Conservation (phyloP, 37 sponge, comb jelly and placozoan genomes). For the Hexactinellida sp. region DNA sequence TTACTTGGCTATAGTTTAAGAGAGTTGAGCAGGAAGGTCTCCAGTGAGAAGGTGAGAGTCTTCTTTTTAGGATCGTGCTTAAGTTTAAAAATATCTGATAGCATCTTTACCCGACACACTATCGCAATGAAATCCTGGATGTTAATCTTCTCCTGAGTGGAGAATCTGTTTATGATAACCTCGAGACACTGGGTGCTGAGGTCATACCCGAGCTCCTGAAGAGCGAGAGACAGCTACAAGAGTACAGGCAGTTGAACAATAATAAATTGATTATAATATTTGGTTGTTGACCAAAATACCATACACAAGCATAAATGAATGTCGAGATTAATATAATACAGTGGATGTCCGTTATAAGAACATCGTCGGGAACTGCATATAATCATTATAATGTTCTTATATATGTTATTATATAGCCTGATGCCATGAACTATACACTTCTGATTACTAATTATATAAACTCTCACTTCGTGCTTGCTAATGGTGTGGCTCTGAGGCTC, state of each 20-base stretch:
- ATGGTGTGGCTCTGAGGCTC: not conserved
- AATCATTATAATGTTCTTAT: too few relatives aligned
- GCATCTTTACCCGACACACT: not conserved
- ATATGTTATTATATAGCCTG: too few relatives aligned
- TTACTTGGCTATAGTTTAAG: not conserved
- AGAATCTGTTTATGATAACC: not conserved
- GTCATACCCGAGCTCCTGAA: not conserved
- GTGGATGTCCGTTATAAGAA: too few relatives aligned
- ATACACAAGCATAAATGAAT: too few relatives aligned
- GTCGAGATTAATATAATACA: too few relatives aligned
- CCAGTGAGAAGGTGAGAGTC: not conserved
- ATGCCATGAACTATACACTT: too few relatives aligned
- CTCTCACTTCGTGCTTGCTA: not conserved
- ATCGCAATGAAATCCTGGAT: not conserved
- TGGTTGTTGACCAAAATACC: too few relatives aligned
- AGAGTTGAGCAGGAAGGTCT: not conserved
- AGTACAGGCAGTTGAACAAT: not conserved
- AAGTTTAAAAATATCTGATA: not conserved
- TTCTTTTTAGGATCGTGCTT: slow-evolving; percentile 13
- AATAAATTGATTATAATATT: not conserved
- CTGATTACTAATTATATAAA: not conserved
- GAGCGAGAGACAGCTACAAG: not conserved
- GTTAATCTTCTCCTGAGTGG: not conserved
- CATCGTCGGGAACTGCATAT: too few relatives aligned
- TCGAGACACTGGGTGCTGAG: not conserved